Base-by-base conservation (phyloP, 2,113 vertebrate species). In the Cottus gobio region DNA sequence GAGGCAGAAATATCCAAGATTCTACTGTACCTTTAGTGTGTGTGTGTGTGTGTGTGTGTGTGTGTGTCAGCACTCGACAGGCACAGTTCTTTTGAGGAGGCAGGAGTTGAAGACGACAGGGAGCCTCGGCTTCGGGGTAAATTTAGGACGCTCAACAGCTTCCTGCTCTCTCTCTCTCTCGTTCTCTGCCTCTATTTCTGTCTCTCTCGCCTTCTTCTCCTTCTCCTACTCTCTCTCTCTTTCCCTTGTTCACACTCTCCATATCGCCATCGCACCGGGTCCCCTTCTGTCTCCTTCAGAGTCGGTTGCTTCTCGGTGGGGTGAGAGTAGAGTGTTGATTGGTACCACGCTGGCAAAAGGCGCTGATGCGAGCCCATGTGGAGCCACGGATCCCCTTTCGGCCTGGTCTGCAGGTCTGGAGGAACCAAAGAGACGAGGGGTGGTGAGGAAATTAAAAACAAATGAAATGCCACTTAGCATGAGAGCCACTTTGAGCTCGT, bases 301-400 rank as follows among this genome's bases (percentile, higher is more conserved):
- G 86, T 81, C 42, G 7, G 73, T 84, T 85, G 87, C 86, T 79
- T 89, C 92, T 84, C 90, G 16, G 87, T 60, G 22, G 91, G 89
- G 81, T 69, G 89, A 69, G 78, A 87, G 89, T 86, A 73, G 22
- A 91, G 91, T 92, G 95, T 93, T 94, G 93, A 95, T 95, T 95
- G 90, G 89, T 84, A 78, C 82, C 92, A 81, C 79, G 86, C 91
- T 93, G 91, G 84, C 72, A 91, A 91, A 93, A 90, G 85, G 86
- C 72, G 78, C 85, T 83, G 88, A 74, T 76, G 65, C 26, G 9
- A 69, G 34, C 71, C 76, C 83, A 65, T 80, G 84, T 83, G 74
- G 85, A 87, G 64, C 52, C 56, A 11, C 20, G 20, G 58, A 79
- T 76, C 74, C 62, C 58, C 70, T 83, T 77, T 91, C 0, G 64